Evolutionary conservation across 92 coral and sea anemone species (phyloP).

Genomic region (Actinostola sp.): DNA sequence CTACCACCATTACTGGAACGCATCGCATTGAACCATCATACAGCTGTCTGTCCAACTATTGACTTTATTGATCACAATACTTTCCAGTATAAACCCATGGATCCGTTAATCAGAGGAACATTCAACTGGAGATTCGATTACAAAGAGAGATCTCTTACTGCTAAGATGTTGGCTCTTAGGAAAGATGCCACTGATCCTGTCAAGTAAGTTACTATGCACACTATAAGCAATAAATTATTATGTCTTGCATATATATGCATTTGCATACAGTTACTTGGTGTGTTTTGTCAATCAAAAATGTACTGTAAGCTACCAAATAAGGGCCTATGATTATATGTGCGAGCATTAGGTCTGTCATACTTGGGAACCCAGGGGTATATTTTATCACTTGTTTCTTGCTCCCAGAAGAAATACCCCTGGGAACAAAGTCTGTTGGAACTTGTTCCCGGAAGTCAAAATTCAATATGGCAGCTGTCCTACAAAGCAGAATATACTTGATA

Average conservation of each 20-base stretch:
- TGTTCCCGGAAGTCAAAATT: too few relatives aligned
- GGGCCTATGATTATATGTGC: too few relatives aligned
- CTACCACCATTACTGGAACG: conserved; percentile 96
- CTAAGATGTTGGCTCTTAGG: conserved; percentile 73
- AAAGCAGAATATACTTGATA: too few relatives aligned
- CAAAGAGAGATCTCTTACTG: conserved; percentile 83
- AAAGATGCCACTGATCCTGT: conserved; percentile 95
- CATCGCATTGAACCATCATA: conserved; percentile 81
- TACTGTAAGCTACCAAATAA: too few relatives aligned
- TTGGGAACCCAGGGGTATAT: too few relatives aligned
- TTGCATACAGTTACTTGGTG: too few relatives aligned
- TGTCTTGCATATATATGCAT: too few relatives aligned
- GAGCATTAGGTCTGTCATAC: too few relatives aligned
- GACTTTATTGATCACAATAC: conserved; percentile 98
- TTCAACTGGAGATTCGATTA: conserved; percentile 99
- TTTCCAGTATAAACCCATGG: conserved; percentile 97
- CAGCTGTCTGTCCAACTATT: conserved; percentile 97
- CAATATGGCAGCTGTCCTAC: too few relatives aligned
- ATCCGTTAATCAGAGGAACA: conserved; percentile 91
- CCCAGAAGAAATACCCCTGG: too few relatives aligned
- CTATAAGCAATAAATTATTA: neutral
- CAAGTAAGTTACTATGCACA: conserved; percentile 48
- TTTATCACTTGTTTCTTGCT: too few relatives aligned
- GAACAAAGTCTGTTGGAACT: too few relatives aligned
- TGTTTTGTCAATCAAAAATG: neutral